A percentile compares a stretch with the other conserved stretches of the same genome.
Evolutionary conservation across 2,797 vertebrate species (phyloP).

Genomic region (Anguilla megastoma): DNA sequence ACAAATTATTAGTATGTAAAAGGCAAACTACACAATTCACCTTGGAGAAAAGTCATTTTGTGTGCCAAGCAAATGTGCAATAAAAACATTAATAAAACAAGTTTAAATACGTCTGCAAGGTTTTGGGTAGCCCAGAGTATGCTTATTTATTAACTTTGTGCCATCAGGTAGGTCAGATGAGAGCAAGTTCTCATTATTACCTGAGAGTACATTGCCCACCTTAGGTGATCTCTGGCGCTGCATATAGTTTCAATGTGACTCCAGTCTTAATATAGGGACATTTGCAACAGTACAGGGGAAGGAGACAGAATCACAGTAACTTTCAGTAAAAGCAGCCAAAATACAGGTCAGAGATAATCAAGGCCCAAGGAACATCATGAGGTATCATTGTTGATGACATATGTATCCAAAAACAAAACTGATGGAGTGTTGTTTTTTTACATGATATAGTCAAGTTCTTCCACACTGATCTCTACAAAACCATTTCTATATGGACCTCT

Average conservation of each 20-base stretch:
- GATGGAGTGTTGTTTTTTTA: neutral
- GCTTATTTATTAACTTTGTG: neutral
- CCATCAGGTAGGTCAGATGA: neutral
- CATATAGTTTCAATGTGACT: conserved; percentile 33
- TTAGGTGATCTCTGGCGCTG: neutral
- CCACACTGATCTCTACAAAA: no score
- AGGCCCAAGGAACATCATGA: conserved; percentile 52
- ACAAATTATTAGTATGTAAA: neutral
- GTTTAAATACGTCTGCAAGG: neutral
- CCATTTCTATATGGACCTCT: no score
- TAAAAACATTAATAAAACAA: neutral
- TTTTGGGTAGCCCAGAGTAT: neutral
- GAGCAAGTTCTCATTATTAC: conserved; percentile 4
- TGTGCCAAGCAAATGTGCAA: neutral
- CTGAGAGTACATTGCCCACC: neutral
- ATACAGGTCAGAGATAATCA: conserved; percentile 54
- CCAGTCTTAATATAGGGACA: conserved; percentile 40
- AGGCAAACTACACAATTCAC: neutral
- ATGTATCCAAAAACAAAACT: neutral
- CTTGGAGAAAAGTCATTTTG: neutral
- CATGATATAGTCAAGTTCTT: neutral
- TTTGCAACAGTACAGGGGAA: conserved; percentile 46
- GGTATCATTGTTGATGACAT: conserved; percentile 16
- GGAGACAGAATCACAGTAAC: conserved; percentile 33
- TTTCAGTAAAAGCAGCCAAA: conserved; percentile 45